A percentile compares a stretch with the other conserved stretches of the same genome.
These are phyloP conservation scores for Drosophila mercatorum DNA, from an alignment of 2,888 invertebrate species.

Conservation along the genomic window DNA sequence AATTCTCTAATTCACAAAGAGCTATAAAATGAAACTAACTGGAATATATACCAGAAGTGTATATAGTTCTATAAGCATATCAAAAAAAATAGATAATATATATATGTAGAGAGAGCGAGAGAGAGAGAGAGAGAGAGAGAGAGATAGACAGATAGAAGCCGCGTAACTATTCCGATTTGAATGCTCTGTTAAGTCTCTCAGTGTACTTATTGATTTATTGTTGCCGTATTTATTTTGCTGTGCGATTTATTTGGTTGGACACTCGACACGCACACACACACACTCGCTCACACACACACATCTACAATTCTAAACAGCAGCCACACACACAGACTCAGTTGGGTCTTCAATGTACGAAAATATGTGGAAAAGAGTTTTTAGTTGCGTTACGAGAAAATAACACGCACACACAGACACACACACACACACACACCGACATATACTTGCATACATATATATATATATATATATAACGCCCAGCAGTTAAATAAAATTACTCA, in stretches of 20 bases:
- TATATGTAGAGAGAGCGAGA: no score
- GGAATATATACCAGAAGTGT: neutral
- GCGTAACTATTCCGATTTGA: constrained; percentile 17
- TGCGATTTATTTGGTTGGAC: constrained; percentile 67
- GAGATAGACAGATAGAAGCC: neutral
- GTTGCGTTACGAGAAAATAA: constrained; percentile 71
- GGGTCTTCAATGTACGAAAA: constrained; percentile 56
- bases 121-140: no score
- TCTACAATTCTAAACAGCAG: constrained; percentile 56
- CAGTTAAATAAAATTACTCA: constrained; percentile 76
- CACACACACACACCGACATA: constrained; percentile 5
- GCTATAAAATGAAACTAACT: neutral
- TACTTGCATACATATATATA: constrained; percentile 19
- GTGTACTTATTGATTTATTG: constrained; percentile 76
- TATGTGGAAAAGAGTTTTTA: constrained; percentile 68
- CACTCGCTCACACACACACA: constrained; percentile 15
- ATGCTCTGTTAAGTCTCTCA: constrained; percentile 38
- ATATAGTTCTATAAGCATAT: neutral
- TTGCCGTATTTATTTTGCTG: constrained; percentile 63
- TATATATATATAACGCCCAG: constrained; percentile 15
- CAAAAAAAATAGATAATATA: neutral
- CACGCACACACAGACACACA: constrained; percentile 35
- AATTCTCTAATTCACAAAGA: neutral
- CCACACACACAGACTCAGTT: constrained; percentile 26
- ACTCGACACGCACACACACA: constrained; percentile 32